Evolutionary conservation across 2,113 vertebrate species (phyloP).

Genomic region (Sebastes schlegelii): DNA sequence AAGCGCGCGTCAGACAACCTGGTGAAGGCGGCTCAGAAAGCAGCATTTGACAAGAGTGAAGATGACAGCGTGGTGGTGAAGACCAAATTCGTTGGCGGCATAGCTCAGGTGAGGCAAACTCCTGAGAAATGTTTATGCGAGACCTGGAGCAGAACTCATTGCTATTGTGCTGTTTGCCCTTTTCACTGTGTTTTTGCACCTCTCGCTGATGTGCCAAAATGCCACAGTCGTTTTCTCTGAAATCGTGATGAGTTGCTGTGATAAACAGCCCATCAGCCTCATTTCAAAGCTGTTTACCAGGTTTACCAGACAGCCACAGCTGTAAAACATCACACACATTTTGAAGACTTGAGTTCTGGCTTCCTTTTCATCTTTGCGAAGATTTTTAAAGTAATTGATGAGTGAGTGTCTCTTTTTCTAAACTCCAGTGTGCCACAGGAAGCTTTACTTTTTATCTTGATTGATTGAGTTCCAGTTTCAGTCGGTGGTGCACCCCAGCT

Average conservation of each 20-base stretch:
- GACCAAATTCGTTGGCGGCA: constrained; percentile 98
- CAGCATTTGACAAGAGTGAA: constrained; percentile 94
- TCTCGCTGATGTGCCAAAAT: constrained; percentile 45
- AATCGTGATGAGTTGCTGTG: constrained; percentile 44
- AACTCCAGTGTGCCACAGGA: constrained; percentile 7
- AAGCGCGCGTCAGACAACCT: constrained; percentile 98
- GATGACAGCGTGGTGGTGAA: constrained; percentile 96
- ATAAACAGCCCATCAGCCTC: constrained; percentile 52
- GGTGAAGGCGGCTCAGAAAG: constrained; percentile 98
- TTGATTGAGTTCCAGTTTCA: constrained; percentile 31
- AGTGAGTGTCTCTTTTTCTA: constrained; percentile 16
- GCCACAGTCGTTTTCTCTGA: constrained; percentile 43
- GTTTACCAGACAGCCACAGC: constrained; percentile 56
- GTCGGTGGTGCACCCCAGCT: constrained; percentile 11
- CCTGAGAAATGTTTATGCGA: constrained; percentile 9
- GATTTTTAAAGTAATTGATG: constrained; percentile 48
- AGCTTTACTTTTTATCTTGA: constrained; percentile 52
- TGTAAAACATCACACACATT: constrained; percentile 25
- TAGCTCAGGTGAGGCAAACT: constrained; percentile 91
- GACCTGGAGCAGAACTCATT: constrained; percentile 13
- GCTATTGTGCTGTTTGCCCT: constrained; percentile 47
- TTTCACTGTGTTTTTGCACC: constrained; percentile 37
- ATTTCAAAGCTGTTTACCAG: constrained; percentile 66
- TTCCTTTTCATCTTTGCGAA: constrained; percentile 43
- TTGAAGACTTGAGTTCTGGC: constrained; percentile 28